phyloP scores from a whole-genome alignment of 2,113 vertebrate genomes.

The Camelus bactrianus region DNA sequence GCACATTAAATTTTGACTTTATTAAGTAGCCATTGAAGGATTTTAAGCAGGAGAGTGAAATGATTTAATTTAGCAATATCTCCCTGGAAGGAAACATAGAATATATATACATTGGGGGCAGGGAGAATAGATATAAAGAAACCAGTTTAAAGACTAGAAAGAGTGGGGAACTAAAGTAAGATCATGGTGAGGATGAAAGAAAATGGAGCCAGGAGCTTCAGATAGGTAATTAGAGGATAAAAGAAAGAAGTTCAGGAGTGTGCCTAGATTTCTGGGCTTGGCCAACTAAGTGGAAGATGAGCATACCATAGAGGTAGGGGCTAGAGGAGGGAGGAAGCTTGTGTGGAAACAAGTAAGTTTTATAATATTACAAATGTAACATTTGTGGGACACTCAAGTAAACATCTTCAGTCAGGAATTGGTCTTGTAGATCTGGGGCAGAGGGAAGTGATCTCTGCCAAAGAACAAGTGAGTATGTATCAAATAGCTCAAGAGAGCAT shows the following conservation, averaged over 20 bases:
- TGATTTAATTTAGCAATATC: slow-evolving; percentile 3
- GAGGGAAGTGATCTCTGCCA: neutral
- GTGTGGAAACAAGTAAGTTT: neutral
- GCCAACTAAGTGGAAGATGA: neutral
- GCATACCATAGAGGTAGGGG: neutral
- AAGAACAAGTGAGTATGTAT: neutral
- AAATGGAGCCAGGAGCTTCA: neutral
- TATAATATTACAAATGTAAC: neutral
- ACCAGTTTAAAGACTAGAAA: neutral
- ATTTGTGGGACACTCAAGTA: neutral
- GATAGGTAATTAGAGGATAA: neutral
- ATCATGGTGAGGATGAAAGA: neutral
- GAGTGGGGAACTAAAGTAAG: neutral
- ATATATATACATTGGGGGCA: neutral
- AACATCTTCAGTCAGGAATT: neutral
- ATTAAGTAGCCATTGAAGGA: neutral
- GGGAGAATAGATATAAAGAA: neutral
- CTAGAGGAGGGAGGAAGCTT: neutral
- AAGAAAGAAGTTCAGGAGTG: neutral
- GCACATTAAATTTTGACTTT: neutral
- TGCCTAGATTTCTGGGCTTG: neutral
- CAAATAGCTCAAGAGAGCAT: neutral
- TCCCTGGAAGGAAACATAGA: neutral
- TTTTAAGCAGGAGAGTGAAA: neutral
- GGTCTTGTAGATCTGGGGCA: neutral